These are phyloP conservation scores for Sarcophaga bullata DNA, from an alignment of 1,140 invertebrate genomes.

Conservation along the genomic window DNA sequence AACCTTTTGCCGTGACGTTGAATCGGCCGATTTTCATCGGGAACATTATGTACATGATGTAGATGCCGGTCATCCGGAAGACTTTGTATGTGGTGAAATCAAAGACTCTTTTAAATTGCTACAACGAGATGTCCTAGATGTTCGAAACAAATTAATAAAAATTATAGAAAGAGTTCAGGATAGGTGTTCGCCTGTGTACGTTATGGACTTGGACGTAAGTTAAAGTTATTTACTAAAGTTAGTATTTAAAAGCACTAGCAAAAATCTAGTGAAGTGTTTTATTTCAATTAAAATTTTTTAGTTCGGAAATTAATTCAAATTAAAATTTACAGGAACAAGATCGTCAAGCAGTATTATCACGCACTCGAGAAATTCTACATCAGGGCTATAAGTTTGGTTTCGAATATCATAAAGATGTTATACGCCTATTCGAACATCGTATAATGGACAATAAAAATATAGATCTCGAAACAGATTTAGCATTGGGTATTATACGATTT, in stretches of 20 bases:
- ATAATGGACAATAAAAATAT: conserved; percentile 59
- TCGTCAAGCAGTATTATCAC: conserved; percentile 66
- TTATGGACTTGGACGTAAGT: conserved; percentile 66
- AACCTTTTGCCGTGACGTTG: conserved; percentile 77
- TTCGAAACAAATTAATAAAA: conserved; percentile 72
- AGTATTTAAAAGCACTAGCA: no score
- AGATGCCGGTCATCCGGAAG: conserved; percentile 62
- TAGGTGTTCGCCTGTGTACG: conserved; percentile 66
- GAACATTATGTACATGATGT: conserved; percentile 65
- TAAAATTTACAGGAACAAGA: conserved; percentile 61
- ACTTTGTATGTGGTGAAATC: conserved; percentile 69
- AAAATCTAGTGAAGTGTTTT: no score
- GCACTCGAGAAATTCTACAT: conserved; percentile 83
- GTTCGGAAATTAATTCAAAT: no score
- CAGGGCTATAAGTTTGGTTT: conserved; percentile 90
- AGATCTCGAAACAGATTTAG: conserved; percentile 57
- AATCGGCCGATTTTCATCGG: conserved; percentile 67
- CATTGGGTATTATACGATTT: conserved; percentile 75
- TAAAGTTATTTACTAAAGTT: conserved; percentile 61
- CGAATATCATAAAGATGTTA: conserved; percentile 87
- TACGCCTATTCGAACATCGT: conserved; percentile 69
- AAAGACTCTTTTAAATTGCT: conserved; percentile 73
- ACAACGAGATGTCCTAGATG: conserved; percentile 71
- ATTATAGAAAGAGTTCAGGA: conserved; percentile 74
- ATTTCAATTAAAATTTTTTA: no score